Percentiles rank a stretch among this genome's conserved stretches.
Evolutionary conservation across 2,113 vertebrate genomes (phyloP).

Genomic region (Trochalopteron elliotii): DNA sequence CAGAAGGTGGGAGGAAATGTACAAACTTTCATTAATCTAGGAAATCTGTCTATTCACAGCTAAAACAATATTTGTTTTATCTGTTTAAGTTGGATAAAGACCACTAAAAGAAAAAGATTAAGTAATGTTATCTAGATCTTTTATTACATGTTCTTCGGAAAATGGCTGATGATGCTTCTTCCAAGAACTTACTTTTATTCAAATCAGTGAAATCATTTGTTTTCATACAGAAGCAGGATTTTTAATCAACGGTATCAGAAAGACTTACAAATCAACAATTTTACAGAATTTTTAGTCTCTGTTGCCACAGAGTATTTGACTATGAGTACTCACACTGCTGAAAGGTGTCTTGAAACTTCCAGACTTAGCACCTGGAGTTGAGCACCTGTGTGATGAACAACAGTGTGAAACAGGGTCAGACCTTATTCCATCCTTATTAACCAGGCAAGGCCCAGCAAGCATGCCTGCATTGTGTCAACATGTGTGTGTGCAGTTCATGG

Average conservation of each 20-base stretch:
- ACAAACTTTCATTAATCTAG: neutral
- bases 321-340: neutral
- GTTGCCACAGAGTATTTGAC: neutral
- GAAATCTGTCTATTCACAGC: neutral
- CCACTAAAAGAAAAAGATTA: neutral
- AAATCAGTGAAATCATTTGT: neutral
- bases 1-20: neutral
- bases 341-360: neutral
- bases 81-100: neutral
- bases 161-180: neutral
- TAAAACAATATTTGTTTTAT: neutral
- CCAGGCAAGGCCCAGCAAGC: neutral
- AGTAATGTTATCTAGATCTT: neutral
- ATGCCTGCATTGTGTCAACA: neutral
- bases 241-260: neutral
- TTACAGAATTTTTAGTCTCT: neutral
- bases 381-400: neutral
- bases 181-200: neutral
- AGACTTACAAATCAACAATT: neutral
- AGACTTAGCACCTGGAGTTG: neutral
- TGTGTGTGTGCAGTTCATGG: neutral
- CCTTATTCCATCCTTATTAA: neutral
- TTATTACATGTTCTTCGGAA: neutral
- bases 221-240: neutral
- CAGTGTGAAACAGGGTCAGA: neutral